Conservation (phyloP, 2,888 invertebrate genomes). For the Ptychoptera contaminata region DNA sequence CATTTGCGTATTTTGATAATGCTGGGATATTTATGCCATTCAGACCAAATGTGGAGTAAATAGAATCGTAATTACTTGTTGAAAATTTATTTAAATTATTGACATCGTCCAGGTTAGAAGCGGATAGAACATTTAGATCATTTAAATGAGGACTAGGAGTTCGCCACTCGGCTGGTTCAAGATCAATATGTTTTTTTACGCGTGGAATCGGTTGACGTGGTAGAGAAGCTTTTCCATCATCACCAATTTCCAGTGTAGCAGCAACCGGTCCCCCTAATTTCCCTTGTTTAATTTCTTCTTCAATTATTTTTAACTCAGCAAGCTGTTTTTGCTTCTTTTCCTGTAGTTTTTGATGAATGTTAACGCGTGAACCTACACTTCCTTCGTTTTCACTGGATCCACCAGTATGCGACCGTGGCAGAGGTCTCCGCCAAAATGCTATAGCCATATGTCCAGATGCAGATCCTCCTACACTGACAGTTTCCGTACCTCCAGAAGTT, state of each 20-base stretch:
- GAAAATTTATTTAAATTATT: slow-evolving; percentile 17
- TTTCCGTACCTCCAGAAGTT: slow-evolving; percentile 3
- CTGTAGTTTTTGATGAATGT: slow-evolving; percentile 73
- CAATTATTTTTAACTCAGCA: slow-evolving; percentile 64
- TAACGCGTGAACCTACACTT: slow-evolving; percentile 59
- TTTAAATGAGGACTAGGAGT: slow-evolving; percentile 28
- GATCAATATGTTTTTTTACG: slow-evolving; percentile 46
- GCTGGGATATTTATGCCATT: slow-evolving; percentile 17
- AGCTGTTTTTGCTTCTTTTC: slow-evolving; percentile 80
- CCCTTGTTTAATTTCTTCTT: slow-evolving; percentile 76
- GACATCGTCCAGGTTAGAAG: slow-evolving; percentile 12
- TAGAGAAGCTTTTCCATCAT: slow-evolving; percentile 29
- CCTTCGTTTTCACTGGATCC: slow-evolving; percentile 61
- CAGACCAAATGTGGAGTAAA: slow-evolving; percentile 16
- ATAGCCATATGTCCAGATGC: slow-evolving; percentile 33
- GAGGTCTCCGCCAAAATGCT: slow-evolving; percentile 60
- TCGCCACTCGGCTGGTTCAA: slow-evolving; percentile 35
- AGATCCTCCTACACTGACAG: slow-evolving; percentile 5
- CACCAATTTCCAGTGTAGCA: slow-evolving; percentile 34
- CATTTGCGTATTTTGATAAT: slow-evolving; percentile 12
- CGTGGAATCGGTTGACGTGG: slow-evolving; percentile 51
- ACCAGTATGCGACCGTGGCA: slow-evolving; percentile 42
- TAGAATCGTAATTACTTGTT: slow-evolving; percentile 12
- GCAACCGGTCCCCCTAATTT: slow-evolving; percentile 44
- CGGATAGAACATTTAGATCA: slow-evolving; percentile 16